Evolutionary conservation across 1,140 invertebrate species (phyloP).

Genomic region (Temnothorax curvispinosus): DNA sequence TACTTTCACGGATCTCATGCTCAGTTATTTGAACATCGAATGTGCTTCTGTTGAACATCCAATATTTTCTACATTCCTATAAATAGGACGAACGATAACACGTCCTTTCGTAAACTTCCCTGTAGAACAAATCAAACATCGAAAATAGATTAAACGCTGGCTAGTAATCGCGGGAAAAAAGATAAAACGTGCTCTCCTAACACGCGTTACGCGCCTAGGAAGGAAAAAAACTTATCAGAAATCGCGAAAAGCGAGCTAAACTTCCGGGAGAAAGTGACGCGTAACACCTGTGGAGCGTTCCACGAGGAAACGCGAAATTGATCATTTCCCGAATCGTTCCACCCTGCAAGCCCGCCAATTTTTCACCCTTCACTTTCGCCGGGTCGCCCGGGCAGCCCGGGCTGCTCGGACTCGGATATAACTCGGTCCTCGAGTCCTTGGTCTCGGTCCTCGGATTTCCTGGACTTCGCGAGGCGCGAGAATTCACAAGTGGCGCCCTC

Average conservation of each 20-base stretch:
- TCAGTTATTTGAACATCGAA: background rate
- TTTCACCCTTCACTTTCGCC: constrained; percentile 30
- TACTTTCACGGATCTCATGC: too few relatives aligned
- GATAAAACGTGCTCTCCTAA: background rate
- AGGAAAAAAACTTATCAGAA: background rate
- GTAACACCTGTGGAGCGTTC: background rate
- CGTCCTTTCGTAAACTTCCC: background rate
- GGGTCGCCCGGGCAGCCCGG: too few relatives aligned
- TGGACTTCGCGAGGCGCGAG: background rate
- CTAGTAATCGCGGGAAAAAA: background rate
- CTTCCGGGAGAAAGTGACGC: constrained; percentile 29
- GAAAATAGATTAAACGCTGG: background rate
- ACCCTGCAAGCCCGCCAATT: background rate
- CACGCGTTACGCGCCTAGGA: background rate
- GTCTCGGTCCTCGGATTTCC: too few relatives aligned
- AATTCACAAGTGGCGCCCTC: background rate
- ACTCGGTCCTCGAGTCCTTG: too few relatives aligned
- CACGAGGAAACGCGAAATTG: background rate
- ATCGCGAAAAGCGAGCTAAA: background rate
- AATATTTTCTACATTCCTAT: background rate
- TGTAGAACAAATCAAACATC: background rate
- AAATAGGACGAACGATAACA: background rate
- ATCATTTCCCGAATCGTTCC: background rate
- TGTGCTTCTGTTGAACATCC: background rate
- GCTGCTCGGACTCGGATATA: too few relatives aligned